Evolutionary conservation across 2,888 invertebrate genomes (phyloP), one percentile per base, ranked within the genome.

Genomic region (Cheilosia urbana): DNA sequence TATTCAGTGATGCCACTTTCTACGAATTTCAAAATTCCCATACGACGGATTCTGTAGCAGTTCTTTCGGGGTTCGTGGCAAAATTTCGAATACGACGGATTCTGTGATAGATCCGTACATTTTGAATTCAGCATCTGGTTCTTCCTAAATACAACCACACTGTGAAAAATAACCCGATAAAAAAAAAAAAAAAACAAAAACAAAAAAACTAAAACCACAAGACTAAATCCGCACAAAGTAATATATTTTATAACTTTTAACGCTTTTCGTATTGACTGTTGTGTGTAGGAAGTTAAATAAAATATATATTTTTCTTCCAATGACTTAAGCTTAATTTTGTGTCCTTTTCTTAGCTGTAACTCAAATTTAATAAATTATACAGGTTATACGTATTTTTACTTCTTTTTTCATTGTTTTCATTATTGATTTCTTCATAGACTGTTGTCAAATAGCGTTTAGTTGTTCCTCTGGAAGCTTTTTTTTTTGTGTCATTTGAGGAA

Each of bases 181-280:
- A 51, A 65, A 24, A 19, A 4, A 13, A 47, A 63, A 19, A 19
- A 15, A 49, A 49, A 65, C 13, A n/a, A 37, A 51, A 51, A 65
- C n/a, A 19, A 4, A 13, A 47, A 63, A 19, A 19, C n/a, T 13
- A 15, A 49, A 49, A 65, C 13, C 37, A 21, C 37, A 60, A 65
- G 65, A 47, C 53, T 27, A 27, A 53, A 24, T 21, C n/a, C 34
- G 71, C 37, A 47, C 49, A 65, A 49, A 11, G 49, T 49, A 75
- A 66, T 65, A 19, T 49, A 45, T 27, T 42, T 45, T 27, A 42
- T 42, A 17, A 27, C 9, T 7, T 60, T 42, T 71, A 21, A 24
- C 55, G 19, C 34, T 71, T 71, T 69, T 69, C 51, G 13, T 51
- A 49, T 7, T 24, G 21, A 68, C 42, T 24, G 53, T n/a, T 58